Conservation (phyloP, 2,888 invertebrate genomes). For the Halictus quadricinctus region DNA sequence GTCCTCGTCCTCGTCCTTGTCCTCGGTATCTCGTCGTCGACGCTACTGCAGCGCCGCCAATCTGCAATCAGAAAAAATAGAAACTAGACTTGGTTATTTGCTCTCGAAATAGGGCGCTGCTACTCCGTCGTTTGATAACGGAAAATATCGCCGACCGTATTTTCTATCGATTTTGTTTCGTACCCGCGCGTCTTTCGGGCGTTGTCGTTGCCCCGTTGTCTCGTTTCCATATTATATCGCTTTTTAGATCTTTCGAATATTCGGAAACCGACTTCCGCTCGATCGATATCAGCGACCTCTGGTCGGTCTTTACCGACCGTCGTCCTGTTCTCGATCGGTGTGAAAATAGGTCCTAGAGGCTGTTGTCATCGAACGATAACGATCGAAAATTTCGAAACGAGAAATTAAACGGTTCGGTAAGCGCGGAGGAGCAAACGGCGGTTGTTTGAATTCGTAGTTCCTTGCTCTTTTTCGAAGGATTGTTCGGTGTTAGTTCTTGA, state of each 20-base stretch:
- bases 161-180: background rate
- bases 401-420: background rate
- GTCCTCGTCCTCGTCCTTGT: slow-evolving; percentile 28
- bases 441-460: background rate
- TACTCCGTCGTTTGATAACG: background rate
- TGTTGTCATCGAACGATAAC: background rate
- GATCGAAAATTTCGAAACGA: background rate
- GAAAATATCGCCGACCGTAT: background rate
- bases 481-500: slow-evolving; percentile 45
- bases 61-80: slow-evolving; percentile 56
- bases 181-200: background rate
- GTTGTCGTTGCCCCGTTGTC: background rate
- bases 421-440: background rate
- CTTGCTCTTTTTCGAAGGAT: slow-evolving; percentile 11
- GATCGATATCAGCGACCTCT: background rate
- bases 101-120: background rate
- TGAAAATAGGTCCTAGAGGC: background rate
- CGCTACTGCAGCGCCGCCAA: slow-evolving; percentile 48
- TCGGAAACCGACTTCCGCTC: background rate
- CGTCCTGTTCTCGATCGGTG: background rate
- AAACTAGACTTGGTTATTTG: slow-evolving; percentile 37
- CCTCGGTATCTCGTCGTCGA: slow-evolving; percentile 51
- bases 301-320: background rate
- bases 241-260: background rate
- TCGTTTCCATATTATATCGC: background rate